Base-by-base conservation (phyloP, 2,797 vertebrate genomes). In the Danio jaintianensis region DNA sequence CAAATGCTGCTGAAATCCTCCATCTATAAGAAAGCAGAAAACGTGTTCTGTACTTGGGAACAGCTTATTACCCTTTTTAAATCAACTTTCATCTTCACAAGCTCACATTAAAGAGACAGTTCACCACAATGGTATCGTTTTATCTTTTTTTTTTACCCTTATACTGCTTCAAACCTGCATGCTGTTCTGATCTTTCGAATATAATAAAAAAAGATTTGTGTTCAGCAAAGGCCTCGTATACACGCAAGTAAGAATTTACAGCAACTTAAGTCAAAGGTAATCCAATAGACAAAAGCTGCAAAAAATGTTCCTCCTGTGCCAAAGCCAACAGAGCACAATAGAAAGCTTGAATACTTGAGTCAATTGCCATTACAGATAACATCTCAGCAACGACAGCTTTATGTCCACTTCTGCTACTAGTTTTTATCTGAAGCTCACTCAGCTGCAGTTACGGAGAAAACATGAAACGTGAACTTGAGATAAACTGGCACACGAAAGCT, bases 351-450 rank as follows among this genome's bases (percentile, higher is more conserved):
- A 70, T 9, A 52, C 55, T 16, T 42, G 5, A 55, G 18, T 6
- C 11, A 56, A 56, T 43, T 7, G 18, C 61, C n/a, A 9, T 53
- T 13, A 53, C 56, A 53, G 29, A 42, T 29, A 18, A 42, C n/a
- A 79, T 71, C 67, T 79, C 18, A n/a, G 18, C n/a, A 69, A 58
- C 22, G n/a, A 69, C 53, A 69, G 67, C 56, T 29, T 53, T 45
- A n/a, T 53, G 10, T 45, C 38, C 45, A 4, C 43, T 40, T 61
- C 7, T 72, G 40, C 45, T 58, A 3, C 9, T 18, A 62, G 56
- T 45, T 12, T 71, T 43, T 4, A 52, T 62, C 15, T 43, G 13
- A 38, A 62, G 53, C 73, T 40, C 29, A 29, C 7, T 69, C 45
- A 52, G 4, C 22, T 18, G 20, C 29, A 61, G 67, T 45, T 53